Evolutionary conservation across 2,888 invertebrate species (phyloP).

Genomic region (Itoplectis maculator): DNA sequence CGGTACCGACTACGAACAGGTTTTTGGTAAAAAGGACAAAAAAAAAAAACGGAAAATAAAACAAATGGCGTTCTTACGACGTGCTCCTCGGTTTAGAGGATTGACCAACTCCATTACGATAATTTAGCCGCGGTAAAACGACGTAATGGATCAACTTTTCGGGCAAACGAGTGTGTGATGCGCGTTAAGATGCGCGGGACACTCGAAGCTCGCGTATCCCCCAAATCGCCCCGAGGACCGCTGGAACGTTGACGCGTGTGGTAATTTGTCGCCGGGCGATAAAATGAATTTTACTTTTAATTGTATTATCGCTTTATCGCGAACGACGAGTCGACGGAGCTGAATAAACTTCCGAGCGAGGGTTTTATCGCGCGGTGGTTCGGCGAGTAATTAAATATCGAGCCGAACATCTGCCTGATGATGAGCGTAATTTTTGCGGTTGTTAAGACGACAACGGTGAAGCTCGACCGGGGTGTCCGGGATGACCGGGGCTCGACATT

Average conservation of each 20-base stretch:
- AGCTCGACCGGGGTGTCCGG: no score
- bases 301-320: not conserved
- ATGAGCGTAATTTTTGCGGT: no score
- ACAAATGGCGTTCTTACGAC: conserved; percentile 34
- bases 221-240: no score
- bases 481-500: no score
- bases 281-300: no score
- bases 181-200: not conserved
- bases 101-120: conserved; percentile 33
- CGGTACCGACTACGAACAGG: conserved; percentile 36
- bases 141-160: conserved; percentile 34
- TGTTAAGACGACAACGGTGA: no score
- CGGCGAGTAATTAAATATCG: no score
- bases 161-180: not conserved
- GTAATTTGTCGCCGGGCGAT: not conserved
- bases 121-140: conserved; percentile 27
- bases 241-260: no score
- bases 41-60: not conserved
- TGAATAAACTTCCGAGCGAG: no score
- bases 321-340: not conserved
- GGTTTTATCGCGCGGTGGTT: no score
- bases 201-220: not conserved
- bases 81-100: conserved; percentile 33
- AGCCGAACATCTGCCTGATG: no score
- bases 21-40: conserved; percentile 35